Conservation (phyloP, 2,888 invertebrate species). For the Serripes groenlandicus region DNA sequence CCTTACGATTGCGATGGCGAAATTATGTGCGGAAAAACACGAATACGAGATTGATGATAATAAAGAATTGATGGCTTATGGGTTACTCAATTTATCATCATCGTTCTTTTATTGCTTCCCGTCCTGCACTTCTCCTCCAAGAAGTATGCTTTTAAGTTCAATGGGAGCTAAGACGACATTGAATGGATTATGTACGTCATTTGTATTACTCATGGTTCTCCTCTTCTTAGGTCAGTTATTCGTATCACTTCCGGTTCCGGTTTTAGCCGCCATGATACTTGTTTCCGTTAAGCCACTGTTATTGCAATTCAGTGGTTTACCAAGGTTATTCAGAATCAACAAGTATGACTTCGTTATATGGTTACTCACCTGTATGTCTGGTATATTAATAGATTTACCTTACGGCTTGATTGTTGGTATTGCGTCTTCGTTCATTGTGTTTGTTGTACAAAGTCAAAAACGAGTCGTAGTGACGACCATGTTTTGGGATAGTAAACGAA, state of each 20-base stretch:
- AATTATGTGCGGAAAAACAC: slow-evolving; percentile 83
- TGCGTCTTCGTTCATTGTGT: slow-evolving; percentile 69
- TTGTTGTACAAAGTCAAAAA: slow-evolving; percentile 75
- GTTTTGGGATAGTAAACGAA: background rate
- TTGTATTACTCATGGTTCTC: slow-evolving; percentile 80
- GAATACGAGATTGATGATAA: slow-evolving; percentile 84
- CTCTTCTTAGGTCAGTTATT: slow-evolving; percentile 81
- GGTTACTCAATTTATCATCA: slow-evolving; percentile 81
- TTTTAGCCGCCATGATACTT: slow-evolving; percentile 86
- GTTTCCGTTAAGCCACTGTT: slow-evolving; percentile 86
- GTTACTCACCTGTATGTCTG: slow-evolving; percentile 75
- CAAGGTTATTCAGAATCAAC: slow-evolving; percentile 91
- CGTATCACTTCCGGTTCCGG: slow-evolving; percentile 79
- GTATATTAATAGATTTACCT: slow-evolving; percentile 78
- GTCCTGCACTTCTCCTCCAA: slow-evolving; percentile 83
- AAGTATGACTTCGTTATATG: slow-evolving; percentile 90
- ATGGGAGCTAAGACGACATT: slow-evolving; percentile 81
- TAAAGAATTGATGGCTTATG: slow-evolving; percentile 86
- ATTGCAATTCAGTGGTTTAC: slow-evolving; percentile 90
- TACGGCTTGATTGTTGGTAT: slow-evolving; percentile 80
- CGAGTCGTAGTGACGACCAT: background rate
- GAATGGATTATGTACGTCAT: slow-evolving; percentile 76
- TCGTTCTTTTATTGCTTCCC: slow-evolving; percentile 86
- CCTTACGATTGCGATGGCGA: slow-evolving; percentile 82
- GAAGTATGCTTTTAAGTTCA: slow-evolving; percentile 77